Evolutionary conservation across 2,113 vertebrate genomes (phyloP).

Genomic region (Chaenogobius annularis): DNA sequence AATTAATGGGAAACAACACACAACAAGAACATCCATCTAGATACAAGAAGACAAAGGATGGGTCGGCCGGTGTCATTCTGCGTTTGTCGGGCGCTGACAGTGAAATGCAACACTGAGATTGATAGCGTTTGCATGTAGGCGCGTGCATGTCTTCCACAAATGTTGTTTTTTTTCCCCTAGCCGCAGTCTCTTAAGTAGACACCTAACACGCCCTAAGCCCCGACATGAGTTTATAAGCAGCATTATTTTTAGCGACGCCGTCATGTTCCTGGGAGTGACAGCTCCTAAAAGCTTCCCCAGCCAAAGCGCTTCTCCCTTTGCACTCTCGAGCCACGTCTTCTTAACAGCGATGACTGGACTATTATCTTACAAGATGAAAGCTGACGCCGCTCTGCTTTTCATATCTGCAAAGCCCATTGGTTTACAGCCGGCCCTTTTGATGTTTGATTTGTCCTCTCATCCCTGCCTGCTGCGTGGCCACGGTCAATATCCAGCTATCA

Average conservation of each 20-base stretch:
- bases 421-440: slow-evolving; percentile 55
- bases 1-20: slow-evolving; percentile 73
- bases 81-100: slow-evolving; percentile 58
- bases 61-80: slow-evolving; percentile 56
- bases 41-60: slow-evolving; percentile 61
- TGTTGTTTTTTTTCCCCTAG: slow-evolving; percentile 42
- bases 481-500: slow-evolving; percentile 65
- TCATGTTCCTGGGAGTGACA: slow-evolving; percentile 64
- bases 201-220: slow-evolving; percentile 58
- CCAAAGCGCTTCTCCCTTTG: slow-evolving; percentile 56
- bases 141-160: slow-evolving; percentile 22
- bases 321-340: slow-evolving; percentile 65
- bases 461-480: slow-evolving; percentile 38
- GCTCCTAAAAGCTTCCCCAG: slow-evolving; percentile 70
- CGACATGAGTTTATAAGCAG: slow-evolving; percentile 71
- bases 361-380: slow-evolving; percentile 76
- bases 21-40: slow-evolving; percentile 68
- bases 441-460: slow-evolving; percentile 65
- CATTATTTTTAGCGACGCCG: slow-evolving; percentile 72
- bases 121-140: slow-evolving; percentile 42
- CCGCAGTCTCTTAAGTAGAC: slow-evolving; percentile 67
- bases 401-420: slow-evolving; percentile 55
- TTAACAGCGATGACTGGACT: slow-evolving; percentile 61
- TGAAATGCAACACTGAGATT: slow-evolving; percentile 61
- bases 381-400: slow-evolving; percentile 50